A percentile compares a stretch with the other conserved stretches of the same genome.
Conservation (phyloP, 1,140 invertebrate species). For the Lepidurus apus region DNA sequence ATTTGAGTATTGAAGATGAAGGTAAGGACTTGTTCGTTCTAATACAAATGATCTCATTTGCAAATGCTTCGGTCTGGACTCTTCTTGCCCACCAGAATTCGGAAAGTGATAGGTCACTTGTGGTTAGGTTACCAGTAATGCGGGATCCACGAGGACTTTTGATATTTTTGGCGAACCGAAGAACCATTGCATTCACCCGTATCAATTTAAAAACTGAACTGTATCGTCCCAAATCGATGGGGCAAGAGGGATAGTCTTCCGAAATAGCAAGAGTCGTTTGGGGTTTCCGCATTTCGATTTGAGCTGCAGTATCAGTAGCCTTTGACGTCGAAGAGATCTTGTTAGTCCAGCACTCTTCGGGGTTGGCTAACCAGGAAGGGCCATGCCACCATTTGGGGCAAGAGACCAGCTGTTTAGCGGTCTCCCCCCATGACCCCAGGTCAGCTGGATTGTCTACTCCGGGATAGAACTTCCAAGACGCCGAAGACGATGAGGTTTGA, state of each 20-base stretch:
- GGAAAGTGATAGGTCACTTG: neutral
- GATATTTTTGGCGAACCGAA: neutral
- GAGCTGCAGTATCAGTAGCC: neutral
- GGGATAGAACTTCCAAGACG: slow-evolving; percentile 31
- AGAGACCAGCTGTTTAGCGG: slow-evolving; percentile 11
- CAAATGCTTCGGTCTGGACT: neutral
- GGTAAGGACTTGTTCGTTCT: neutral
- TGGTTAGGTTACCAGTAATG: neutral
- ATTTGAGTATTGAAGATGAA: neutral
- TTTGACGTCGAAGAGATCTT: neutral
- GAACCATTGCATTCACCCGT: neutral
- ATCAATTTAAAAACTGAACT: neutral
- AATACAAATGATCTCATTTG: neutral
- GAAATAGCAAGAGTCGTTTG: slow-evolving; percentile 27
- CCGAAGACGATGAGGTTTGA: neutral
- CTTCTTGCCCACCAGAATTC: neutral
- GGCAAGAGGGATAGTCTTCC: neutral
- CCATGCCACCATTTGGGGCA: slow-evolving; percentile 32
- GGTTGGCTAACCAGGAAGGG: slow-evolving; percentile 28
- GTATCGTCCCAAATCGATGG: neutral
- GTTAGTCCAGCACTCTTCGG: neutral
- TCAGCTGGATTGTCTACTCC: slow-evolving; percentile 35
- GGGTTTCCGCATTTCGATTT: slow-evolving; percentile 22
- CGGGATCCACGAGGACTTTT: neutral
- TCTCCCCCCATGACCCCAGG: slow-evolving; percentile 31